A percentile compares a stretch with the other conserved stretches of the same genome.
Evolutionary conservation across 2,113 vertebrate genomes (phyloP).

Genomic region (Centropus unirufus): DNA sequence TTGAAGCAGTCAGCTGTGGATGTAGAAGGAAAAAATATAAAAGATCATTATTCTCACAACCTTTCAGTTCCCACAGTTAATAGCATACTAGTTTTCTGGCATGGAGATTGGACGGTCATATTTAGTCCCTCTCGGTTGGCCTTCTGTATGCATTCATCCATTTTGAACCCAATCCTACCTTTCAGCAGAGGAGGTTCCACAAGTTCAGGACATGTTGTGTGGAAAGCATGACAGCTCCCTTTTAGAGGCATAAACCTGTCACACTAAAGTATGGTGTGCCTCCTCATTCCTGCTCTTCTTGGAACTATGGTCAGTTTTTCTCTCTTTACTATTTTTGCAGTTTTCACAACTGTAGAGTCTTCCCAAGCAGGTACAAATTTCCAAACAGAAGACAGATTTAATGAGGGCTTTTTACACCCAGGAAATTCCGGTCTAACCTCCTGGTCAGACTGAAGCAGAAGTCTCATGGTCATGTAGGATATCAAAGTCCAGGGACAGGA

Average conservation of each 20-base stretch:
- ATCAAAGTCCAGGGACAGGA: neutral
- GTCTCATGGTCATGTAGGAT: neutral
- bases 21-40: neutral
- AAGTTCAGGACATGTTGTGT: neutral
- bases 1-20: accelerated
- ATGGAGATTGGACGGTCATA: neutral
- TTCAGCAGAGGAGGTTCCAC: neutral
- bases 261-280: neutral
- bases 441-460: neutral
- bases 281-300: neutral
- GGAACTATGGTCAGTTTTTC: neutral
- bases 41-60: neutral
- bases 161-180: neutral
- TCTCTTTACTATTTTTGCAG: neutral
- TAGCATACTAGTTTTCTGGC: neutral
- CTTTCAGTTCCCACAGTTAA: neutral
- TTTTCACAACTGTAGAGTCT: neutral
- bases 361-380: neutral
- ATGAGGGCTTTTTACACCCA: neutral
- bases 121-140: neutral
- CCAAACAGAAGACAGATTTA: neutral
- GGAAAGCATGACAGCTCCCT: neutral
- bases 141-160: neutral
- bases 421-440: neutral
- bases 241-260: neutral